Percentiles rank a stretch among this genome's conserved stretches.
phyloP scores from a whole-genome alignment of 2,113 vertebrate species.

The Rafetus swinhoei region DNA sequence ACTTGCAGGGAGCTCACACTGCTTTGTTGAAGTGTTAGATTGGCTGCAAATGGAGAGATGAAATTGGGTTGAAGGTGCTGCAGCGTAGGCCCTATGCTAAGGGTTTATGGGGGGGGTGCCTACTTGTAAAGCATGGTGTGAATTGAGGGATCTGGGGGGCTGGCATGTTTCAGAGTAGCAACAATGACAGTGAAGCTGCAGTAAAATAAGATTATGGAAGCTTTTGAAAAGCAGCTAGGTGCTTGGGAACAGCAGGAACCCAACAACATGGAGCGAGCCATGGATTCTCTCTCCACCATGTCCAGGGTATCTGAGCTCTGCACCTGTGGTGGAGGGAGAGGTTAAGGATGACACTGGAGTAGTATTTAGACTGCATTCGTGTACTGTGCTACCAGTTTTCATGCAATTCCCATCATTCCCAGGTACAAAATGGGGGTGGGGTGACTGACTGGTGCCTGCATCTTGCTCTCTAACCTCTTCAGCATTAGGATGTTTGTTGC shows the following conservation, averaged over 20 bases:
- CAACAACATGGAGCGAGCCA: neutral
- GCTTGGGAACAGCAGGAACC: neutral
- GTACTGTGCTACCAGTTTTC: neutral
- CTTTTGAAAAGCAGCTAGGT: neutral
- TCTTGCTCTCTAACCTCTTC: too few species aligned
- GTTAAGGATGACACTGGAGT: neutral
- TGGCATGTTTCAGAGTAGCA: neutral
- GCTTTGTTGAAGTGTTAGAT: neutral
- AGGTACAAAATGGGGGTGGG: too few species aligned
- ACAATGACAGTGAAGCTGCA: neutral
- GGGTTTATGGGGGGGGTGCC: neutral
- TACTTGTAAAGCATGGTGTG: rapidly evolving
- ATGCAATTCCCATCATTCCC: neutral
- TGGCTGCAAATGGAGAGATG: neutral
- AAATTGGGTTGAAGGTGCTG: neutral
- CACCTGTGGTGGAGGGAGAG: neutral
- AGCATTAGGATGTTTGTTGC: too few species aligned
- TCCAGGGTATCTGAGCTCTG: neutral
- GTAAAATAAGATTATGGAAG: neutral
- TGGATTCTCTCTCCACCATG: neutral
- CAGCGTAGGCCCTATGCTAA: neutral
- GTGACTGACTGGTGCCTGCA: too few species aligned
- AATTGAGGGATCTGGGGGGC: neutral
- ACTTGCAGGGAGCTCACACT: neutral
- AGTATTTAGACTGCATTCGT: neutral